Evolutionary conservation across 1,140 invertebrate genomes (phyloP).

Genomic region (Hypsibius dujardini): DNA sequence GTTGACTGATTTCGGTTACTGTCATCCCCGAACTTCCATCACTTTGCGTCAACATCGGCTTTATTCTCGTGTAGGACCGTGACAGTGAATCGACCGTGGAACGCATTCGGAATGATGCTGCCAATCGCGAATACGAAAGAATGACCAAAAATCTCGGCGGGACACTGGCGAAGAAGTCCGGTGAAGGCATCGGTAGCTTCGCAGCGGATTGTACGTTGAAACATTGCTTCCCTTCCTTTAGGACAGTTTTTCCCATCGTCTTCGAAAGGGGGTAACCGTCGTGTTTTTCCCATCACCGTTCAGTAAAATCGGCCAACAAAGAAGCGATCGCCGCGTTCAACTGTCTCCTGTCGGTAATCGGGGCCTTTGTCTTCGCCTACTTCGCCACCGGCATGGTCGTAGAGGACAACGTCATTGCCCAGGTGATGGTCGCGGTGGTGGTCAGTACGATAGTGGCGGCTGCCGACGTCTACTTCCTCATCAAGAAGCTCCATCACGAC

Average conservation of each 20-base stretch:
- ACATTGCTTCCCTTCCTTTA: background rate
- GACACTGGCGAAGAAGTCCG: background rate
- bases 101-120: constrained; percentile 12
- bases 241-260: background rate
- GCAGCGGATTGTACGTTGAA: background rate
- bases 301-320: background rate
- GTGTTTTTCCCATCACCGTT: background rate
- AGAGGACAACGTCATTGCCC: background rate
- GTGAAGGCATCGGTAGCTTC: background rate
- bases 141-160: background rate
- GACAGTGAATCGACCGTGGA: background rate
- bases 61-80: background rate
- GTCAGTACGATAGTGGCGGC: background rate
- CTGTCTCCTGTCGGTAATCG: constrained; percentile 1
- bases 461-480: constrained; percentile 2
- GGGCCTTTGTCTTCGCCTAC: constrained; percentile 8
- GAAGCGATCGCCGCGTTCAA: background rate
- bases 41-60: background rate
- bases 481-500: background rate
- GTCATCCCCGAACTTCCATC: background rate
- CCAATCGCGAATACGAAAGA: background rate
- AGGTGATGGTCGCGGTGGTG: background rate
- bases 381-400: constrained; percentile 2
- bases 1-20: background rate
- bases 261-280: background rate